phyloP scores from a whole-genome alignment of 2,797 vertebrate genomes.

The Eremophila alpestris region DNA sequence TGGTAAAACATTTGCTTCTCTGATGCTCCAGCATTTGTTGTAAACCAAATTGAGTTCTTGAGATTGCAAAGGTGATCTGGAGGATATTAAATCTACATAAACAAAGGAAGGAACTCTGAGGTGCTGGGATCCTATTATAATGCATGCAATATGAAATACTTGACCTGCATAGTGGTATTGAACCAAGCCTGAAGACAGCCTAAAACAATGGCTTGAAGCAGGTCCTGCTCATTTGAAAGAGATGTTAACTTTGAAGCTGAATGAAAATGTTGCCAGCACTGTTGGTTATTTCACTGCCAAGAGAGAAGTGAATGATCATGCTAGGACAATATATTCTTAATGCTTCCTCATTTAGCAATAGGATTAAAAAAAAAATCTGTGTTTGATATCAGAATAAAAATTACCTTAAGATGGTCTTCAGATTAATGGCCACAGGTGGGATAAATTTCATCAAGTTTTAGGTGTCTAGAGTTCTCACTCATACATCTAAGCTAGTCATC shows the following conservation, averaged over 20 bases:
- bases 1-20: background rate
- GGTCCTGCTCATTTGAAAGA: conserved; percentile 45
- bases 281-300: conserved; percentile 14
- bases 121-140: conserved; percentile 11
- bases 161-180: background rate
- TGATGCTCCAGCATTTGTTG: background rate
- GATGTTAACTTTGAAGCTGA: conserved; percentile 33
- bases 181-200: conserved; percentile 15
- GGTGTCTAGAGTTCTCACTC: background rate
- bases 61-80: conserved; percentile 7
- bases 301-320: conserved; percentile 26
- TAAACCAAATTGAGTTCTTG: background rate
- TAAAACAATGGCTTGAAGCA: conserved; percentile 37
- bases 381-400: background rate
- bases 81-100: background rate
- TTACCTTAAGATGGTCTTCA: background rate
- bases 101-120: conserved; percentile 14
- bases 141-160: background rate
- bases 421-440: background rate
- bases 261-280: background rate
- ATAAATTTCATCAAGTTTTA: background rate
- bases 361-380: conserved; percentile 2
- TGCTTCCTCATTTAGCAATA: conserved; percentile 18
- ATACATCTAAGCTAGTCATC: background rate
- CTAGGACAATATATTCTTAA: conserved; percentile 11